Conservation (phyloP, 2,113 vertebrate genomes). For the Rattus norvegicus region DNA sequence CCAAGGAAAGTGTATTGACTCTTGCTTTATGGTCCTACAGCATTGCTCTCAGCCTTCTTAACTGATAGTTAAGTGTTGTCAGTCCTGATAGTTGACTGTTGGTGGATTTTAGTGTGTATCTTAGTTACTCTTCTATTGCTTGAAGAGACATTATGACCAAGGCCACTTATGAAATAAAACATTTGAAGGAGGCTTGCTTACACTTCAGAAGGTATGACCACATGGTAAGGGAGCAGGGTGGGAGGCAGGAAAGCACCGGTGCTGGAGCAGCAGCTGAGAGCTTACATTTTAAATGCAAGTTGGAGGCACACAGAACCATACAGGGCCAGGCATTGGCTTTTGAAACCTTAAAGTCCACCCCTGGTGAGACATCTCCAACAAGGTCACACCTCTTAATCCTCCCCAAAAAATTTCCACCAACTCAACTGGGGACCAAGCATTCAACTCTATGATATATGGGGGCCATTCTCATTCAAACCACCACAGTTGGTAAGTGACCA, state of each 20-base stretch:
- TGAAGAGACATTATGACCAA: neutral
- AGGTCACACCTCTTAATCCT: neutral
- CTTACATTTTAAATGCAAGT: neutral
- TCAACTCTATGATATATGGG: neutral
- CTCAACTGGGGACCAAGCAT: neutral
- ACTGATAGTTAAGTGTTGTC: too few relatives aligned
- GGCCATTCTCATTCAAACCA: neutral
- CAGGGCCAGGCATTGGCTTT: neutral
- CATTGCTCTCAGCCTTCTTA: neutral
- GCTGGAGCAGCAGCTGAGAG: neutral
- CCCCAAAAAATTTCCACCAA: neutral
- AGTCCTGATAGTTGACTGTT: neutral
- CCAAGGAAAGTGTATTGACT: neutral
- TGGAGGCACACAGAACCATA: neutral
- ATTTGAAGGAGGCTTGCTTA: neutral
- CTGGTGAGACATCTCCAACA: neutral
- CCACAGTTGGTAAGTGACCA: neutral
- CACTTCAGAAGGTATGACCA: neutral
- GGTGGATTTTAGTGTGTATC: neutral
- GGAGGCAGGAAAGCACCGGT: neutral
- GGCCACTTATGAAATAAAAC: neutral
- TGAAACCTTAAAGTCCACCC: neutral
- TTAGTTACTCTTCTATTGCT: neutral
- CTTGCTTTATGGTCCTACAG: neutral
- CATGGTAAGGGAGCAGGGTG: neutral